Base-by-base conservation (phyloP, 2,888 invertebrate genomes). In the Clostera curtula region DNA sequence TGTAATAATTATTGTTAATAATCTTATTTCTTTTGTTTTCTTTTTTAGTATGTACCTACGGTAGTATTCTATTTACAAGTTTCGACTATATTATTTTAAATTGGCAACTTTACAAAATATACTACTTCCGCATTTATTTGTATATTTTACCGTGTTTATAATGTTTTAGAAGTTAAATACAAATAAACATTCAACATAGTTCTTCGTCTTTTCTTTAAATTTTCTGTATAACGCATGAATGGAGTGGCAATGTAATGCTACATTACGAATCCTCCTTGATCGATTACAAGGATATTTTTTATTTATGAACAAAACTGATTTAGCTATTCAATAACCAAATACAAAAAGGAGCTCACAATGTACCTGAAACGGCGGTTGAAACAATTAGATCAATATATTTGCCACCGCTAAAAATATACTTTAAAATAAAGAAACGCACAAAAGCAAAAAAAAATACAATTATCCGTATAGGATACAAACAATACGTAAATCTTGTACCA, bases 101-200 rank as follows among this genome's bases (percentile, higher is more conserved):
- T 72, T 70, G 72, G 72, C 71, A 66, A 60, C 58, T 43, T 61
- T 69, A 57, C 50, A 41, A 57, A 50, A 53, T 61, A 54, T 69
- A 69, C 56, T 69, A 64, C 65, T 75, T 71, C 49, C 46, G 76
- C 82, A 82, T 82, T 82, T 82, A 80, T 74, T 79, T 82, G 68
- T 73, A 70, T 73, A 68, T 69, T 79, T 74, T 77, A 76, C 74
- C 76, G 68, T 77, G 79, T 82, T 80, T 71, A 71, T 57, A 53
- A 76, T 77, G 74, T 80, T 79, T 77, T 80, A 77, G 76, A 74
- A 57, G 72, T 74, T 75, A 71, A 66, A 50, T 60, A 51, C 76
- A 77, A 83, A 82, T 82, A 83, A 82, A 83, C 82, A 80, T 80
- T 80, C 76, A 66, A 71, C 80, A 80, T 82, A 82, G 80, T 76